Evolutionary conservation across 92 coral and sea anemone genomes (phyloP), one percentile per base, ranked within the genome.

Genomic region (Porites evermanni): DNA sequence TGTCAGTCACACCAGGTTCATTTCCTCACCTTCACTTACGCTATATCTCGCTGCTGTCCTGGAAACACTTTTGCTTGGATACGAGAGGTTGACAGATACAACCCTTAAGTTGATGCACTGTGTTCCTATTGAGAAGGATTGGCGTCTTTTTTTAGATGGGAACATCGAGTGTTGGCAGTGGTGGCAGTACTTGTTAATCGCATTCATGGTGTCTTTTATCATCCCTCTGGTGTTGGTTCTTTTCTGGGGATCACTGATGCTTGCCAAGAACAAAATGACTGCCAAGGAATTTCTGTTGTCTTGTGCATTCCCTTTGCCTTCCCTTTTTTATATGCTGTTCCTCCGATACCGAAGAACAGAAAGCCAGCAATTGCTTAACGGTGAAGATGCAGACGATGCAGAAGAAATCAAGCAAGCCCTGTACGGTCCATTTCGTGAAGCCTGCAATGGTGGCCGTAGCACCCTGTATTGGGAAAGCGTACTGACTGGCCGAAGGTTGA

Each of bases 391-490:
- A 29, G 32, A 29, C 32, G 69, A 53, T 61, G 74, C 56, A 6
- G 78, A 82, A 53, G 85, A 77, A n/a, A 75, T 76, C 8, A 79
- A 53, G 52, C n/a, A 68, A 65, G 81, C 79, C 44, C 92, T 89
- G 17, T 75, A 81, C 58, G 92, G 72, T 3, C 89, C 92, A 16
- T 89, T 84, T 65, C 83, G 92, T 51, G 12, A 54, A 67, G 74
- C 92, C 12, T 24, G 21, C 38, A 53, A 65, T 14, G 84, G 71
- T 0, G 47, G 29, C 61, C 26, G 52, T 10, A 88, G 88, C 12
- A 68, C 88, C 1, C 67, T 88, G 44, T 83, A 88, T 79, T 88
- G 91, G 91, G 91, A 88, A 69, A 88, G 91, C 70, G 83, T 88
- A 20, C 67, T 88, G 53, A 83, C 81, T 51, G 92, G 89, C 2